Evolutionary conservation across 1,140 invertebrate species (phyloP), one percentile per base, ranked within the genome.

Genomic region (Chrysoperla carnea): DNA sequence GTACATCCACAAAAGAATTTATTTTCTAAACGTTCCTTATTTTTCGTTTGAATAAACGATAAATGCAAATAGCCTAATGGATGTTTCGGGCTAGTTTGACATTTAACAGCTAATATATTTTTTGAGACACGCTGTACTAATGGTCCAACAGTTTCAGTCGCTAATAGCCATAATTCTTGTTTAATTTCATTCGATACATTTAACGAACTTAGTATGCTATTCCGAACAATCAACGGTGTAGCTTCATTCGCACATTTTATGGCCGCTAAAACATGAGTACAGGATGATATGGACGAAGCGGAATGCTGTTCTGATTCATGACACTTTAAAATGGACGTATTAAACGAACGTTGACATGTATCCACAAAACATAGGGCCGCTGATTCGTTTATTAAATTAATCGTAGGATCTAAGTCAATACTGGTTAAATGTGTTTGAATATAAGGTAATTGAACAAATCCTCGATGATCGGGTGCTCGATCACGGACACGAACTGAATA

Each of bases 81-180:
- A 55, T 84, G 73, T 50, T 77, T 76, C 1, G 71, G 63, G 43
- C 70, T 73, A 11, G 70, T 64, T 57, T 79, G 75, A 57, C 80
- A 84, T 57, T 78, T 82, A 0, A 85, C 79, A 35, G 75, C 81
- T 75, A 86, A 80, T 29, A 80, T 76, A 49, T 73, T 74, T 59
- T 80, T 81, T 1, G 81, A 80, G 15, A 85, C 74, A 51, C 81
- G 68, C 56, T 87, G 82, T 8, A 87, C 79, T 9, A 84, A 57
- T 2, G 78, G 75, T 14, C 76, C 76, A 14, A 70, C 64, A 8
- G 70, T 74, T 57, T 79, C 73, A 8, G 69, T 70, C 1, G 70
- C 70, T 40, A 82, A 51, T 14, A 71, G 51, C 69, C 71, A 77
- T 12, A 84, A 72, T 46, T 73, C 75, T 56, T 81, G 68, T 55